Evolutionary conservation across 2,888 invertebrate genomes (phyloP).

Genomic region (Branchellion lobata): DNA sequence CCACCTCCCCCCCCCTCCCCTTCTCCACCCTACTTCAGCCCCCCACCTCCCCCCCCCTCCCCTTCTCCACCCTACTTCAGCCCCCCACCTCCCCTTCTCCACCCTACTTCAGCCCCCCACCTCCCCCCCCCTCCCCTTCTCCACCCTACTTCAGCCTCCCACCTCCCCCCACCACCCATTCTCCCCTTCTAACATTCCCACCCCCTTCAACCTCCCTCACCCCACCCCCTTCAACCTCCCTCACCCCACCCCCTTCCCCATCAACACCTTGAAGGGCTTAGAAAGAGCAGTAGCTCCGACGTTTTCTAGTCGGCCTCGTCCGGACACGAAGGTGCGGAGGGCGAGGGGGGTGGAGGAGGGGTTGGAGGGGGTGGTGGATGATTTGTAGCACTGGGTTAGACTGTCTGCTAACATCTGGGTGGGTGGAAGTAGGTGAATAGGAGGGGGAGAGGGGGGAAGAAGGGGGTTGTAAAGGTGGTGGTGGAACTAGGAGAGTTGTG

Average conservation of each 20-base stretch:
- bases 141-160: no score
- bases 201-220: not conserved
- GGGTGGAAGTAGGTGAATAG: no score
- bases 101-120: no score
- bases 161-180: no score
- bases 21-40: no score
- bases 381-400: slow-evolving; percentile 69
- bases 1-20: no score
- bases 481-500: not conserved
- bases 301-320: slow-evolving; percentile 90
- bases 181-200: not conserved
- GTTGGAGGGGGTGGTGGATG: slow-evolving; percentile 66
- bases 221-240: no score
- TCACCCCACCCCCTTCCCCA: no score
- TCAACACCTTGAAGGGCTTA: slow-evolving; percentile 77
- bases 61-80: no score
- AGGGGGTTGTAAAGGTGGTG: not conserved
- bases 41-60: no score
- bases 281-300: slow-evolving; percentile 84
- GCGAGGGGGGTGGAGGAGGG: slow-evolving; percentile 73
- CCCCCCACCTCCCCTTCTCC: no score
- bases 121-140: no score
- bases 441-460: not conserved
- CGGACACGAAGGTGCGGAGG: slow-evolving; percentile 82
- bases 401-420: slow-evolving; percentile 77